Evolutionary conservation across 2,888 invertebrate species (phyloP).

Genomic region (Drosophila colorata): DNA sequence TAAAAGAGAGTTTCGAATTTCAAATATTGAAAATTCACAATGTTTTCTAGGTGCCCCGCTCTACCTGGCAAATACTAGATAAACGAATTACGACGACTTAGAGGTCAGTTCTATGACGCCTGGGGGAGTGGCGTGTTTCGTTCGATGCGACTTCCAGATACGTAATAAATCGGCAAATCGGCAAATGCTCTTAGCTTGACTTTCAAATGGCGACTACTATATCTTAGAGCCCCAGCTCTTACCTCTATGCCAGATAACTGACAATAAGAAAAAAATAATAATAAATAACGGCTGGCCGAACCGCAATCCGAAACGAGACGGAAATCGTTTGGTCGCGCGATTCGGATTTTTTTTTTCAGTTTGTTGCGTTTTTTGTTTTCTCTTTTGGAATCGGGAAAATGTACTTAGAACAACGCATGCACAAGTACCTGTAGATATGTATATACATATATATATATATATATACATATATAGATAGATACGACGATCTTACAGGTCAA

Average conservation of each 20-base stretch:
- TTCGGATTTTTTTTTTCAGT: not conserved
- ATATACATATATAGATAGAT: constrained; percentile 1
- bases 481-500: not conserved
- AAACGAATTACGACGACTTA: not conserved
- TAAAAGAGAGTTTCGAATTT: too few relatives aligned
- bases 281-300: too few relatives aligned
- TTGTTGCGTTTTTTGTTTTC: not conserved
- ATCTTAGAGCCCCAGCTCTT: constrained; percentile 31
- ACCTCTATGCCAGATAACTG: constrained; percentile 35
- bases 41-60: too few relatives aligned
- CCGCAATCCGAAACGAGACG: constrained; percentile 7
- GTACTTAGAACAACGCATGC: not conserved
- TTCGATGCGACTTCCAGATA: constrained; percentile 54
- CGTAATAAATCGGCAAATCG: constrained; percentile 54
- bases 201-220: constrained; percentile 63
- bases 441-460: too few relatives aligned
- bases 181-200: constrained; percentile 55
- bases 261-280: not conserved
- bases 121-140: constrained; percentile 32
- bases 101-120: constrained; percentile 11
- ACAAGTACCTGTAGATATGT: not conserved
- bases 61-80: too few relatives aligned
- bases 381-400: constrained; percentile 13
- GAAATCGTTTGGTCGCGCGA: constrained; percentile 18
- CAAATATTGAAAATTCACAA: too few relatives aligned